phyloP scores from a whole-genome alignment of 2,113 vertebrate genomes.

The Marmota monax region DNA sequence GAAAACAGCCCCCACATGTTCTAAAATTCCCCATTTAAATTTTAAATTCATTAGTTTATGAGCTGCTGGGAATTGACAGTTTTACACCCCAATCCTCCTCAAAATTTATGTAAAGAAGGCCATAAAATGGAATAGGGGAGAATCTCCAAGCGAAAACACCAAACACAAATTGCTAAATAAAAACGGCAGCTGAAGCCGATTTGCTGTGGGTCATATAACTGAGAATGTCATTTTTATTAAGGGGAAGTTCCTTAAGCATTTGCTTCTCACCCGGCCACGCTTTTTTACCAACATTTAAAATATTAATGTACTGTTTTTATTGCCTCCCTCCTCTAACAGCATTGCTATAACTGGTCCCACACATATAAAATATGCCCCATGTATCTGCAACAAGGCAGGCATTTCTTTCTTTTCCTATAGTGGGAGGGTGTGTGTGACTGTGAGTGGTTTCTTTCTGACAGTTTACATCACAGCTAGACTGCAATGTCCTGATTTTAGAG shows the following conservation, averaged over 20 bases:
- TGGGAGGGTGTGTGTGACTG: neutral
- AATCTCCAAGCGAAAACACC: conserved; percentile 64
- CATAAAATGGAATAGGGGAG: conserved; percentile 81
- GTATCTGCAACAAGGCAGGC: neutral
- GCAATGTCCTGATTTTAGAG: neutral
- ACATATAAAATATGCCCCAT: conserved; percentile 56
- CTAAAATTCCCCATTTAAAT: conserved; percentile 81
- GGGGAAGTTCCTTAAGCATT: conserved; percentile 79
- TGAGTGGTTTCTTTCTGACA: neutral
- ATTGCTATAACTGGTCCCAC: conserved; percentile 51
- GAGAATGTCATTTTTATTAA: conserved; percentile 83
- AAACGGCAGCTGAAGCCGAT: conserved; percentile 76
- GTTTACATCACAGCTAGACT: conserved; percentile 11
- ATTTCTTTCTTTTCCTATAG: neutral
- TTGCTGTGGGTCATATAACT: conserved; percentile 83
- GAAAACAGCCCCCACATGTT: conserved; percentile 71
- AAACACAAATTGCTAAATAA: conserved; percentile 81
- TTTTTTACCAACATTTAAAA: conserved; percentile 79
- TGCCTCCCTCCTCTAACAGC: conserved; percentile 1
- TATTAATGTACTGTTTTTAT: conserved; percentile 74
- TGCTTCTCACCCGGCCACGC: conserved; percentile 16
- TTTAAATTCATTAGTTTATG: conserved; percentile 85
- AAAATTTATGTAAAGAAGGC: conserved; percentile 82
- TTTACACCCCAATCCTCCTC: conserved; percentile 81
- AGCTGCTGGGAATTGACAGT: conserved; percentile 81